Percentiles rank a stretch among this genome's conserved stretches.
Evolutionary conservation across 2,113 vertebrate species (phyloP).

Genomic region (Odobenus rosmarus): DNA sequence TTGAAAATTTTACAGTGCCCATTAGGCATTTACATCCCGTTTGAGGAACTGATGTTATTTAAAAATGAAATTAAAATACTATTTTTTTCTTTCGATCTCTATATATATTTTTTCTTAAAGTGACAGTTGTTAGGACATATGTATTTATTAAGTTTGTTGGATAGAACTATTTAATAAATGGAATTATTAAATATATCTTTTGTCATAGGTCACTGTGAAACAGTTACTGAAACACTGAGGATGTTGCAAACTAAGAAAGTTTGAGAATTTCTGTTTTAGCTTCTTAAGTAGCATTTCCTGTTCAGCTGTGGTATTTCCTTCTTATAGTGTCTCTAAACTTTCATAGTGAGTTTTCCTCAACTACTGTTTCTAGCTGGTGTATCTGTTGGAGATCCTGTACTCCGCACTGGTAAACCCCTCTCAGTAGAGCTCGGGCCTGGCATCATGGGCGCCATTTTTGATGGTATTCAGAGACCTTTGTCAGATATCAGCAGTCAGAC

Average conservation of each 20-base stretch:
- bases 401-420: conserved; percentile 97
- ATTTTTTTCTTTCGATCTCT: background rate
- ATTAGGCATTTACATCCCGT: background rate
- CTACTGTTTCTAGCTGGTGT: conserved; percentile 91
- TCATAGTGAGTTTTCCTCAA: conserved; percentile 87
- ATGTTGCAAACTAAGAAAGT: background rate
- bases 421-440: conserved; percentile 98
- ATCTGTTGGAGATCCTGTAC: conserved; percentile 97
- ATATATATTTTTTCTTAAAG: background rate
- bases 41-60: conserved; percentile 6
- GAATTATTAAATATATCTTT: conserved; percentile 26
- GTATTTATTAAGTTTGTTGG: conserved; percentile 14
- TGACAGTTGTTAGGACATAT: background rate
- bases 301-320: background rate
- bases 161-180: conserved; percentile 26
- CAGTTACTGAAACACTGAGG: conserved; percentile 7
- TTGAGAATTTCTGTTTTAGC: conserved; percentile 1
- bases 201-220: background rate
- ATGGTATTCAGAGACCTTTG: conserved; percentile 97
- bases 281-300: conserved; percentile 24
- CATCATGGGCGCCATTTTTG: conserved; percentile 99
- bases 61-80: conserved; percentile 11
- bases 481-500: conserved; percentile 95
- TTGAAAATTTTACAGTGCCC: conserved; percentile 18
- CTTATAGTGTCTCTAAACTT: conserved; percentile 1